Percentiles rank a stretch among this genome's conserved stretches.
Evolutionary conservation across 2,113 vertebrate genomes (phyloP).

Genomic region (Hirundichthys speculiger): DNA sequence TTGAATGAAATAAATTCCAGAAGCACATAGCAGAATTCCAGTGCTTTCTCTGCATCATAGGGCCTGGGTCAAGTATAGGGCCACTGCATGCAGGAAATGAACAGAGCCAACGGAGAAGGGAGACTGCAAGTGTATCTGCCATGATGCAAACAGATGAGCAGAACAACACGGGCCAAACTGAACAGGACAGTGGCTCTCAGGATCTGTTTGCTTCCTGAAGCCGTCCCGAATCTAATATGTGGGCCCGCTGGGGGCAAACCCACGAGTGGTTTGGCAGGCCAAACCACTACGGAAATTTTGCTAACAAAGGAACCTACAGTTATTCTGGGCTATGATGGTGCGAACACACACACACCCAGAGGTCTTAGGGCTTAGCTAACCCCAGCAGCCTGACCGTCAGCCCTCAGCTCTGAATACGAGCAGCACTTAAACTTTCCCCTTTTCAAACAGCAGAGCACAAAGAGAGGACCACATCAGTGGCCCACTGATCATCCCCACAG

Average conservation of each 20-base stretch:
- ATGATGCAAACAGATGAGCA: conserved; percentile 57
- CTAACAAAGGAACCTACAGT: conserved; percentile 13
- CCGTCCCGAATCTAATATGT: conserved; percentile 53
- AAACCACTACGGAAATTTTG: neutral
- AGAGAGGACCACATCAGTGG: conserved; percentile 76
- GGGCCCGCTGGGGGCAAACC: conserved; percentile 59
- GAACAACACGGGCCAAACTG: conserved; percentile 25
- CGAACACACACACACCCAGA: conserved; percentile 29
- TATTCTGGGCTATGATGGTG: conserved; percentile 26
- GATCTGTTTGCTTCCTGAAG: conserved; percentile 49
- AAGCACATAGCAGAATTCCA: neutral
- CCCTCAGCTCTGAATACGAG: conserved; percentile 71
- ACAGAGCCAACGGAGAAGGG: conserved; percentile 18
- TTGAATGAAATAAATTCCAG: neutral
- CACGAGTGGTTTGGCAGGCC: conserved; percentile 14
- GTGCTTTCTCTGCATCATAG: neutral
- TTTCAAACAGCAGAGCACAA: conserved; percentile 80
- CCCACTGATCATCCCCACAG: conserved; percentile 71
- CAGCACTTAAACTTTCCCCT: conserved; percentile 85
- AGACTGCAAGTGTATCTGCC: conserved; percentile 80
- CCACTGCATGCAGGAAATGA: conserved; percentile 42
- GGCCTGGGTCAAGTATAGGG: conserved; percentile 5
- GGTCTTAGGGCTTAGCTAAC: conserved; percentile 72
- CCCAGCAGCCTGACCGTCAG: conserved; percentile 63
- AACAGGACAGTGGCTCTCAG: conserved; percentile 42